Conservation (phyloP, 2,113 vertebrate genomes). For the Corythornis madagascariensis region DNA sequence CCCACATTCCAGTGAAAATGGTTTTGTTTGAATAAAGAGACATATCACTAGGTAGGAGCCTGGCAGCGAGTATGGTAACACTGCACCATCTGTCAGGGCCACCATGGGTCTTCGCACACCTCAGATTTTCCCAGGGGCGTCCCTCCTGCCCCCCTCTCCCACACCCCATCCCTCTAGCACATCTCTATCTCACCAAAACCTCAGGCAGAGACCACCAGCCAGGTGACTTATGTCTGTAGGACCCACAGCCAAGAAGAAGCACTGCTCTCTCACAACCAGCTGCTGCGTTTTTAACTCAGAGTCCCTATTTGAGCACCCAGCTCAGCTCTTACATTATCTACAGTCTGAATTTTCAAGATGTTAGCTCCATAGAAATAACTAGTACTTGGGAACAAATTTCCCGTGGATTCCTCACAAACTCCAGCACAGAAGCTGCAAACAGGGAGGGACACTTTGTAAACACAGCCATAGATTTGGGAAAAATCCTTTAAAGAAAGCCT, state of each 20-base stretch:
- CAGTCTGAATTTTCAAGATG: background rate
- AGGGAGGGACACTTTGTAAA: background rate
- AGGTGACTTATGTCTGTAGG: background rate
- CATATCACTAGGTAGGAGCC: accelerated
- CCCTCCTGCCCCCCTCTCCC: background rate
- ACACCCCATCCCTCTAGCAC: background rate
- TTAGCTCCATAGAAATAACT: background rate
- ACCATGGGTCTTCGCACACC: background rate
- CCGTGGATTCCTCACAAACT: background rate
- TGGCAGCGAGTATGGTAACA: accelerated
- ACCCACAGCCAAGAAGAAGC: background rate
- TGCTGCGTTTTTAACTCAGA: background rate
- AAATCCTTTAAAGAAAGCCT: background rate
- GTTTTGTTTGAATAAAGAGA: background rate
- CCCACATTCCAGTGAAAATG: background rate
- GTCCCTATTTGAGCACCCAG: background rate
- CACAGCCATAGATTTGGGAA: background rate
- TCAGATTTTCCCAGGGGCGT: background rate
- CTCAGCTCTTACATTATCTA: background rate
- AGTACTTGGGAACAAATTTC: background rate
- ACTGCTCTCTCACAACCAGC: accelerated
- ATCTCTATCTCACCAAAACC: background rate
- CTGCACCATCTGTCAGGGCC: background rate
- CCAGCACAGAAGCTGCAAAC: background rate
- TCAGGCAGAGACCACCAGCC: background rate